Percentiles rank a stretch among this genome's conserved stretches.
Conservation (phyloP, 2,797 vertebrate species). For the Danio choprae region DNA sequence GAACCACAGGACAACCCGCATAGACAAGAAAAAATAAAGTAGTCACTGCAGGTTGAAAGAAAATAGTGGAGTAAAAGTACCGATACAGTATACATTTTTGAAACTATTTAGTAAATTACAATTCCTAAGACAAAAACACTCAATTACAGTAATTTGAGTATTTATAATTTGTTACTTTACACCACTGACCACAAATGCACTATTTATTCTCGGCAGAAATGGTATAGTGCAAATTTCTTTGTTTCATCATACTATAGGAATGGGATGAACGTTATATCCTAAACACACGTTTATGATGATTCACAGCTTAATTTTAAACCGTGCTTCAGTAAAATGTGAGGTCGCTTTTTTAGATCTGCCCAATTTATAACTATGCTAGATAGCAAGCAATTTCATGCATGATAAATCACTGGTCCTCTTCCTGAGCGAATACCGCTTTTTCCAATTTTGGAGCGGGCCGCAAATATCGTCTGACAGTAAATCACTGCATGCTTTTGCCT, state of each 20-base stretch:
- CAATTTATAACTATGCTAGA: constrained; percentile 78
- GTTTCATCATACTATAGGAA: constrained; percentile 29
- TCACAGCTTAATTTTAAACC: constrained; percentile 57
- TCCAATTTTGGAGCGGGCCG: constrained; percentile 60
- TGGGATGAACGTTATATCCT: constrained; percentile 32
- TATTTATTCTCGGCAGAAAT: constrained; percentile 10
- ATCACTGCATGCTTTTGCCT: constrained; percentile 61
- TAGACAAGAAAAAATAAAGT: too few relatives aligned
- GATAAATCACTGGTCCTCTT: constrained; percentile 79
- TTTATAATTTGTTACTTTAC: too few relatives aligned
- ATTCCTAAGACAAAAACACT: too few relatives aligned
- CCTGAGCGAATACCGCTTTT: constrained; percentile 64
- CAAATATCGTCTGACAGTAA: constrained; percentile 75
- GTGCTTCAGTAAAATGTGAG: constrained; percentile 57
- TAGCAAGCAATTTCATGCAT: constrained; percentile 83
- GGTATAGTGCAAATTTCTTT: constrained; percentile 12
- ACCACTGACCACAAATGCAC: not conserved
- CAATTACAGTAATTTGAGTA: too few relatives aligned
- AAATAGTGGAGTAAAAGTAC: too few relatives aligned
- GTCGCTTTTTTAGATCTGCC: constrained; percentile 72
- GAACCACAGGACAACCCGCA: too few relatives aligned
- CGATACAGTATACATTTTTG: too few relatives aligned
- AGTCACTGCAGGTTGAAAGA: too few relatives aligned
- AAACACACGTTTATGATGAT: constrained; percentile 50
- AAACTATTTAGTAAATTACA: too few relatives aligned